A percentile compares a stretch with the other conserved stretches of the same genome.
These are phyloP conservation scores for Halcyon malimbica DNA, from an alignment of 2,113 vertebrate genomes.

Conservation along the genomic window DNA sequence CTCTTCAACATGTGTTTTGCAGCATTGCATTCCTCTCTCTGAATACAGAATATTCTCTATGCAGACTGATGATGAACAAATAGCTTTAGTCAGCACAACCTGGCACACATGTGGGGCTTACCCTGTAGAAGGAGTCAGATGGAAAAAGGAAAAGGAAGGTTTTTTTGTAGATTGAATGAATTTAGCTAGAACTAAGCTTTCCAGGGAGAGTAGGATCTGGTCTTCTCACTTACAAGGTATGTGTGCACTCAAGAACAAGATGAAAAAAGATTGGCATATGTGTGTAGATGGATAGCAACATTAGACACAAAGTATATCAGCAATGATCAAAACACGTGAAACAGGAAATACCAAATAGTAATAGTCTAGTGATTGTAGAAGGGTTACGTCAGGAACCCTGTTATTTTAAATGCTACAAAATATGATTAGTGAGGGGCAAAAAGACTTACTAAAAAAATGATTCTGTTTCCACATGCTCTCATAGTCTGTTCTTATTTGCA, in stretches of 20 bases:
- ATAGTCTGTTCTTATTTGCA: background rate
- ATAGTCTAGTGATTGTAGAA: background rate
- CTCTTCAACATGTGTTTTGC: background rate
- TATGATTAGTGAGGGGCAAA: background rate
- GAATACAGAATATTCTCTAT: background rate
- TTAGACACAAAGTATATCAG: background rate
- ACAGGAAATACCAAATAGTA: background rate
- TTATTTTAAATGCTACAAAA: background rate
- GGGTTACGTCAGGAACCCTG: background rate
- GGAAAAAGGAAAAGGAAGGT: background rate
- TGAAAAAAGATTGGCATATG: background rate
- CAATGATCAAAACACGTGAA: background rate
- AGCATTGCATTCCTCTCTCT: background rate
- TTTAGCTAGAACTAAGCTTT: background rate
- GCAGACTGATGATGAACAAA: background rate
- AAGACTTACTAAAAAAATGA: background rate
- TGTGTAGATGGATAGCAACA: background rate
- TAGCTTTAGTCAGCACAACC: background rate
- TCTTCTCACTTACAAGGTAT: background rate
- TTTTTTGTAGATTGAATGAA: background rate
- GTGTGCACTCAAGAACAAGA: background rate
- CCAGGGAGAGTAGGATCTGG: background rate
- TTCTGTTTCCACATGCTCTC: background rate
- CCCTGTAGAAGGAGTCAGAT: background rate
- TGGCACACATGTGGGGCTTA: background rate